Conservation (phyloP, 2,797 vertebrate genomes). For the Neosilurus hyrtlii region DNA sequence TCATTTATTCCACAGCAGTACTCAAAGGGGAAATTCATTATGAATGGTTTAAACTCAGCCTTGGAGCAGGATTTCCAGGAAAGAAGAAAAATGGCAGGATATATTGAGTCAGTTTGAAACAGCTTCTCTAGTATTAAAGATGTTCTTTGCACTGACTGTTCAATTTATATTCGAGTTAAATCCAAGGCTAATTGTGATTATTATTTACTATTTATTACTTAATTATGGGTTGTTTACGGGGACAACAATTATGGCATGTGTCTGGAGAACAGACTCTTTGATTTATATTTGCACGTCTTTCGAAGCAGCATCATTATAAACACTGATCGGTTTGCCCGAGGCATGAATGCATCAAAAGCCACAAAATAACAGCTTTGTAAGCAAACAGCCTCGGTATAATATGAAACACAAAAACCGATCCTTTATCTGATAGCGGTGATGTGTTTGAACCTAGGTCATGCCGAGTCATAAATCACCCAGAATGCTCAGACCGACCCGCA, state of each 20-base stretch:
- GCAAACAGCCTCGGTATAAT: background rate
- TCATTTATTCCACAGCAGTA: background rate
- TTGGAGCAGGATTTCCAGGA: background rate
- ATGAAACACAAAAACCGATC: constrained; percentile 11
- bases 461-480: constrained; percentile 38
- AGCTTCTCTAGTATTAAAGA: background rate
- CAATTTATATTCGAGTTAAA: background rate
- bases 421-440: constrained; percentile 29
- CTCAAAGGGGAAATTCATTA: background rate
- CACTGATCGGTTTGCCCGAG: constrained; percentile 20
- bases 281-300: constrained; percentile 3
- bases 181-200: background rate
- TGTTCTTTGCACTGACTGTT: background rate
- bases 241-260: background rate
- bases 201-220: background rate
- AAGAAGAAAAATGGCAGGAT: background rate
- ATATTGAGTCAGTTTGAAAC: background rate
- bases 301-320: constrained; percentile 16
- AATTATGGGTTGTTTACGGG: too few species aligned
- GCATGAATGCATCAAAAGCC: constrained; percentile 20
- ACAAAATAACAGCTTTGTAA: constrained; percentile 20
- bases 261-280: constrained; percentile 2
- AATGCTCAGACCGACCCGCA: constrained; percentile 25
- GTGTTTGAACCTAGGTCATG: constrained; percentile 9
- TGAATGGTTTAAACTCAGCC: background rate